A percentile compares a stretch with the other conserved stretches of the same genome.
Evolutionary conservation across 2,888 invertebrate species (phyloP).

Genomic region (Drosophila mettleri): DNA sequence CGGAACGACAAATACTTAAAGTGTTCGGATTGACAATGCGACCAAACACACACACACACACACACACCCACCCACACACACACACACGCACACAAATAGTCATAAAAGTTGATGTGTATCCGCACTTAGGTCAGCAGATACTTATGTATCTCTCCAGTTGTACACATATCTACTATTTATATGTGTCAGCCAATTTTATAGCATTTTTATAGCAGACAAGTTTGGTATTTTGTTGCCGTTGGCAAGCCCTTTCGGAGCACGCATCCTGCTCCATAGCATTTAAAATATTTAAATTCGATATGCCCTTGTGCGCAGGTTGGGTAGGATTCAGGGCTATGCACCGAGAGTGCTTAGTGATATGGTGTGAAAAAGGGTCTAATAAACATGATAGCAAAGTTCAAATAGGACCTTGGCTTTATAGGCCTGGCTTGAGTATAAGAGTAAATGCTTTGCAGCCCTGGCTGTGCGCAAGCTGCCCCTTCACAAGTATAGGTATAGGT

Average conservation of each 20-base stretch:
- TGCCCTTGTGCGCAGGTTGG: conserved; percentile 16
- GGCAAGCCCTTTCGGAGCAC: conserved; percentile 2
- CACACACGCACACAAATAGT: too few relatives aligned
- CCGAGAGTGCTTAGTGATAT: not conserved
- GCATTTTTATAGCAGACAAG: conserved; percentile 72
- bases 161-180: conserved; percentile 40
- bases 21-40: conserved; percentile 53
- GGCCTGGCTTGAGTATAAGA: too few relatives aligned
- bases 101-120: conserved; percentile 67
- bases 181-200: conserved; percentile 71
- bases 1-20: conserved; percentile 38
- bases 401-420: too few relatives aligned
- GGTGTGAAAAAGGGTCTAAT: too few relatives aligned
- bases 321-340: conserved; percentile 27
- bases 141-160: conserved; percentile 39
- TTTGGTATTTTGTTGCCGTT: conserved; percentile 51
- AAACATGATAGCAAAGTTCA: not conserved
- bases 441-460: conserved; percentile 41
- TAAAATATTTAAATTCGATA: conserved; percentile 76
- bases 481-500: conserved; percentile 14
- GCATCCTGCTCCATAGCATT: conserved; percentile 30
- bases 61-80: conserved; percentile 27
- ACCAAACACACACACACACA: conserved; percentile 33
- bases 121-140: conserved; percentile 76
- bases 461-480: conserved; percentile 16